A percentile compares a stretch with the other conserved stretches of the same genome.
Evolutionary conservation across 35 echinoderm and acorn worm genomes (phyloP).

Genomic region (Hemicentrotus pulcherrimus): DNA sequence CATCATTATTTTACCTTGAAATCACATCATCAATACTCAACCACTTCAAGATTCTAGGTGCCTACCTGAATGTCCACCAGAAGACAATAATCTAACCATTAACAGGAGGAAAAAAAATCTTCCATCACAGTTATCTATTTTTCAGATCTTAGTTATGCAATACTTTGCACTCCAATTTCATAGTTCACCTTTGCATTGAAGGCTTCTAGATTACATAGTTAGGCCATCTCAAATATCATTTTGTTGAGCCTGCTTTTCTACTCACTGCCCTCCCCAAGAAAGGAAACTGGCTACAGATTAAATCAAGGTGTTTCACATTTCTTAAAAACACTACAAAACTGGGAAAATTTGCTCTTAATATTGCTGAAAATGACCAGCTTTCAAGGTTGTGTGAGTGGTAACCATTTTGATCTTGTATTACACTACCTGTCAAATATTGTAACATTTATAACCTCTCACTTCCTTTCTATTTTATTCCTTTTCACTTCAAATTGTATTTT

Average conservation of each 20-base stretch:
- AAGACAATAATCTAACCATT: neutral
- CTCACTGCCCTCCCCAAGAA: neutral
- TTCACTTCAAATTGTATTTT: neutral
- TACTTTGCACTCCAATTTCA: conserved; percentile 22
- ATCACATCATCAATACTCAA: conserved; percentile 4
- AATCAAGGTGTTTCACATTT: neutral
- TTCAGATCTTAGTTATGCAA: conserved; percentile 27
- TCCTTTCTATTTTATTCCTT: neutral
- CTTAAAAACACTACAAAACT: neutral
- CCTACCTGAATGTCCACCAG: neutral
- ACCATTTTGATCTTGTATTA: conserved; percentile 11
- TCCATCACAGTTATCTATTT: neutral
- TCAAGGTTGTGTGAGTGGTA: neutral
- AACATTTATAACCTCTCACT: neutral
- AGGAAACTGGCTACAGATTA: neutral
- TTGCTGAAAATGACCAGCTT: neutral
- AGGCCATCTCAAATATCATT: neutral
- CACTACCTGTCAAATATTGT: neutral
- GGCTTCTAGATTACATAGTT: conserved; percentile 28
- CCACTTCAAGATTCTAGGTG: neutral
- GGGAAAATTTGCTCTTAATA: neutral
- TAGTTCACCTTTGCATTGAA: neutral
- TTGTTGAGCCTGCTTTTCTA: neutral
- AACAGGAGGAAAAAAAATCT: neutral
- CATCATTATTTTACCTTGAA: neutral